phyloP scores from a whole-genome alignment of 2,797 vertebrate species.

The Trachurus trachurus region DNA sequence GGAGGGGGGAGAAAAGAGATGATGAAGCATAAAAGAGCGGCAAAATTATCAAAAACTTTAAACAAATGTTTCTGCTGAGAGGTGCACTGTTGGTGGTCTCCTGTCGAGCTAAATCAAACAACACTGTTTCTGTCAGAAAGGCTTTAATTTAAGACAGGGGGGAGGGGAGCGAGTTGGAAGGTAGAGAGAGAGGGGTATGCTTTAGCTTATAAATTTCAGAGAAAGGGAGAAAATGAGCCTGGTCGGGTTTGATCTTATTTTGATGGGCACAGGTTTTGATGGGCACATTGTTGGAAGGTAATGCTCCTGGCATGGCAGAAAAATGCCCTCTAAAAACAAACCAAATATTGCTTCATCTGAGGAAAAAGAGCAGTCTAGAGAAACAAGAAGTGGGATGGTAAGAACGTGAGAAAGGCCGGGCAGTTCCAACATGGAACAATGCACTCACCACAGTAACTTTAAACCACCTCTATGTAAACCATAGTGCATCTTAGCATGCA shows the following conservation, averaged over 20 bases:
- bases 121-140: constrained; percentile 75
- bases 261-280: constrained; percentile 52
- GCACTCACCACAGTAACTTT: constrained; percentile 20
- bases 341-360: constrained; percentile 35
- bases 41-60: constrained; percentile 75
- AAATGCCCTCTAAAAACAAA: constrained; percentile 43
- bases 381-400: constrained; percentile 20
- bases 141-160: constrained; percentile 56
- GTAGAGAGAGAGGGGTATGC: constrained; percentile 33
- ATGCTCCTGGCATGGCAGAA: constrained; percentile 27
- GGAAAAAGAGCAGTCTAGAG: constrained; percentile 6
- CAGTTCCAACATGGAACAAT: constrained; percentile 29
- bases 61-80: constrained; percentile 81
- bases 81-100: constrained; percentile 83
- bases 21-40: constrained; percentile 64
- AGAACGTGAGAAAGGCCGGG: constrained; percentile 18
- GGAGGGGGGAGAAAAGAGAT: constrained; percentile 38
- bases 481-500: constrained; percentile 12
- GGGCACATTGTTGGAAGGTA: constrained; percentile 24
- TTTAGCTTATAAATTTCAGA: constrained; percentile 70
- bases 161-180: constrained; percentile 46
- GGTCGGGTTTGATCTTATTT: constrained; percentile 68
- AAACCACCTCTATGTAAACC: constrained; percentile 34
- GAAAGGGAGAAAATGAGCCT: constrained; percentile 59
- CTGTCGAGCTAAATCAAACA: constrained; percentile 78